Evolutionary conservation across 2,113 vertebrate genomes (phyloP).

Genomic region (Chionodraco myersi): DNA sequence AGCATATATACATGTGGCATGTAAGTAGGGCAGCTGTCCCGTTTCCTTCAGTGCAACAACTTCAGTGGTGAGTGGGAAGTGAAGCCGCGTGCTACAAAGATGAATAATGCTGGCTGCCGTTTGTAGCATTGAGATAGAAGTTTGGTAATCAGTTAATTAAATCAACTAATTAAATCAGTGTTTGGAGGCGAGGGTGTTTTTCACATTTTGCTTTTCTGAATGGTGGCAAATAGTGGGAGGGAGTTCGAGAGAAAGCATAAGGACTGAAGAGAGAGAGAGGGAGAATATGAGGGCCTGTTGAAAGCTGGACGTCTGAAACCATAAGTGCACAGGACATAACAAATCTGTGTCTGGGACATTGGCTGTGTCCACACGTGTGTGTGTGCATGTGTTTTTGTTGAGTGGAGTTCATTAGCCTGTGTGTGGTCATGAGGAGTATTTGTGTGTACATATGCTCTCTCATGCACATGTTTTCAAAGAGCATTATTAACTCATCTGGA

Average conservation of each 20-base stretch:
- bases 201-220: conserved; percentile 72
- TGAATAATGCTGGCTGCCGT: conserved; percentile 74
- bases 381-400: conserved; percentile 11
- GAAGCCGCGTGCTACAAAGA: conserved; percentile 59
- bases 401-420: background rate
- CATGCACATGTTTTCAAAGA: conserved; percentile 19
- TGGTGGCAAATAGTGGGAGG: conserved; percentile 60
- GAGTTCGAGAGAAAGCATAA: conserved; percentile 3
- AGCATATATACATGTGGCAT: conserved; percentile 35
- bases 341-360: background rate
- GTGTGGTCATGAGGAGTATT: conserved; percentile 11
- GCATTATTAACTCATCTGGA: conserved; percentile 64
- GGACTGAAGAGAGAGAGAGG: background rate
- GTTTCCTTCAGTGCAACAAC: conserved; percentile 50
- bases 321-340: conserved; percentile 36
- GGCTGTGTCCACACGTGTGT: background rate
- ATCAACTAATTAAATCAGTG: conserved; percentile 82
- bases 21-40: conserved; percentile 72
- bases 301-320: conserved; percentile 57
- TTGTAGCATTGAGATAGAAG: conserved; percentile 74
- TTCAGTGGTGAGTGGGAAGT: conserved; percentile 62
- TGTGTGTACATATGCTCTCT: background rate
- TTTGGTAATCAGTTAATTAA: conserved; percentile 84
- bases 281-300: conserved; percentile 62
- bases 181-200: conserved; percentile 75